phyloP scores from a whole-genome alignment of 1,140 invertebrate genomes.

The Bombus fervidus region DNA sequence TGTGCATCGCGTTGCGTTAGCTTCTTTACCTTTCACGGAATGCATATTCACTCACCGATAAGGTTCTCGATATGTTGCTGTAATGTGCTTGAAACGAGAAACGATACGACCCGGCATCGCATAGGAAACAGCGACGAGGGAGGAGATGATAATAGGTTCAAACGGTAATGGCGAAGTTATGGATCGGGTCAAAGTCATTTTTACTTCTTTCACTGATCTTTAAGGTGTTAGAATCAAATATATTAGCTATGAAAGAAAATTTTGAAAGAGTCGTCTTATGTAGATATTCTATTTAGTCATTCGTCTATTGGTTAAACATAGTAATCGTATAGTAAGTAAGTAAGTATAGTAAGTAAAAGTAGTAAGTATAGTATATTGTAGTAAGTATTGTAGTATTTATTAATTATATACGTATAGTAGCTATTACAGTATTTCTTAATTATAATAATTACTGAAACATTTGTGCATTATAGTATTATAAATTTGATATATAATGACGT shows the following conservation, averaged over 20 bases:
- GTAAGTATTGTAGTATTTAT: too few species aligned
- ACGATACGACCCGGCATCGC: not conserved
- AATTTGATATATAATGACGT: too few species aligned
- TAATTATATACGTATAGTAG: too few species aligned
- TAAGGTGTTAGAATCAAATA: not conserved
- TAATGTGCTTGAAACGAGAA: not conserved
- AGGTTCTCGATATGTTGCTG: slow-evolving; percentile 34
- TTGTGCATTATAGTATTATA: too few species aligned
- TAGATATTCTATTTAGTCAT: not conserved
- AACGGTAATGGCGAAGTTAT: not conserved
- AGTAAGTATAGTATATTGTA: too few species aligned
- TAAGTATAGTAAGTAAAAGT: too few species aligned
- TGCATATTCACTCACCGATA: not conserved
- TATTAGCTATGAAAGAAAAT: not conserved
- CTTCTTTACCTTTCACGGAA: not conserved
- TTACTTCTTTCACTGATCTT: not conserved
- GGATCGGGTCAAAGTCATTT: not conserved
- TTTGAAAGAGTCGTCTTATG: not conserved
- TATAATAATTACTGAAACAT: too few species aligned
- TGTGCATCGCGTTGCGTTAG: not conserved
- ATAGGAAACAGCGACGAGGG: too few species aligned
- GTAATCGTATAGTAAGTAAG: too few species aligned
- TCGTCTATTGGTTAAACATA: not conserved
- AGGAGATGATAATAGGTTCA: not conserved
- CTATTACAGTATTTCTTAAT: too few species aligned